Evolutionary conservation across 1,140 invertebrate genomes (phyloP).

Genomic region (Zaprionus nigranus): DNA sequence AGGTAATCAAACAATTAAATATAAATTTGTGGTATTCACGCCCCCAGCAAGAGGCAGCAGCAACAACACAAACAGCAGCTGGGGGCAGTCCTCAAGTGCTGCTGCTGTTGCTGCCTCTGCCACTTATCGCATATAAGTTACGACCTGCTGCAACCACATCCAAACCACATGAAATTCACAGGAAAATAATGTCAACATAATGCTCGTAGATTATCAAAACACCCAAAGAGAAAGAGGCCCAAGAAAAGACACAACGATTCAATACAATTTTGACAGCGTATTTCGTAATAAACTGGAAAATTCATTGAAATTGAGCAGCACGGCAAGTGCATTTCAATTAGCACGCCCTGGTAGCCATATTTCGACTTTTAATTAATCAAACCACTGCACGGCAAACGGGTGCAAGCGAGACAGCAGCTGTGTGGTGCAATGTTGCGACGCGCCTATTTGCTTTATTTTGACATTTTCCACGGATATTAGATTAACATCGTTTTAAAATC

Average conservation of each 20-base stretch:
- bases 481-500: slow-evolving; percentile 83
- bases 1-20: slow-evolving; percentile 76
- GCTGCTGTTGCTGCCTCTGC: slow-evolving; percentile 16
- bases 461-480: slow-evolving; percentile 84
- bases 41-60: slow-evolving; percentile 40
- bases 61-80: slow-evolving; percentile 19
- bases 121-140: slow-evolving; percentile 30
- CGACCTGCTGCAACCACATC: slow-evolving; percentile 35
- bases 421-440: slow-evolving; percentile 24
- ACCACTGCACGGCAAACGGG: background rate
- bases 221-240: slow-evolving; percentile 33
- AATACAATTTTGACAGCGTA: slow-evolving; percentile 79
- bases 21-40: slow-evolving; percentile 82
- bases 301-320: slow-evolving; percentile 79
- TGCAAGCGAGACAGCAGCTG: background rate
- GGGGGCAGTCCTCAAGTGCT: slow-evolving; percentile 35
- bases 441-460: slow-evolving; percentile 81
- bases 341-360: slow-evolving; percentile 39
- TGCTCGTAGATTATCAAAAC: slow-evolving; percentile 69
- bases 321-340: slow-evolving; percentile 83
- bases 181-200: slow-evolving; percentile 82
- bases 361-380: slow-evolving; percentile 75
- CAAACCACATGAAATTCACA: slow-evolving; percentile 56
- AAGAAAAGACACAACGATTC: slow-evolving; percentile 17
- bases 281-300: slow-evolving; percentile 80